Base-by-base conservation (phyloP, 1,140 invertebrate species). In the Scaptomyza hsui region DNA sequence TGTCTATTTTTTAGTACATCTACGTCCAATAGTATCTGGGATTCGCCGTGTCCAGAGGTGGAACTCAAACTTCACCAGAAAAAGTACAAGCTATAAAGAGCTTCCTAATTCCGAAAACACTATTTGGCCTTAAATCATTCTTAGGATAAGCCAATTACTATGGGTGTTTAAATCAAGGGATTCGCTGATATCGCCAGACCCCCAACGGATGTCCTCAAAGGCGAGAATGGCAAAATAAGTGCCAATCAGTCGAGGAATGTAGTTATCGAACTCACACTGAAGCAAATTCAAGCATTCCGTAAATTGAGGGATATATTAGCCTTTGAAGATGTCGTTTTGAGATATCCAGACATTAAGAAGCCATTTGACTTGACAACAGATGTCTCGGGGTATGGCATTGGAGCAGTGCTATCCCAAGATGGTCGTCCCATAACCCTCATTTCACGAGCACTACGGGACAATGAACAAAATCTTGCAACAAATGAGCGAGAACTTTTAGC, bases 381-480 rank as follows among this genome's bases (percentile, higher is more conserved):
- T n/a, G 19, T 35, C 3, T 53, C 51, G 3, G 53, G 13, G 0
- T 29, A 29, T 2, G 41, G 41, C 37, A 29, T 64, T 12, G 68
- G 59, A 2, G 51, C 42, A 9, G 60, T 63, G 2, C 7, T 70
- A 2, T 53, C 57, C 6, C 55, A 68, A 18, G 29, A 62, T 2
- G 42, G 26, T 3, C 35, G 51, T n/a, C 67, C 45, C 2, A 57
- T 71, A 16, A 63, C 69, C 1, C 52, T 72, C 29, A 65, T 59
- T 12, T 71, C 53, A 0, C 13, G 61, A 0, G 59, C 69, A 6
- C 18, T 72, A 13, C 26, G 18, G 1, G 55, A 55, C 42, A 48
- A 26, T 6, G 24, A 26, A 5, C 19, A 21, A 21, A 21, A 21
- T 21, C 19, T 21, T 21, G 19, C 19, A 21, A 21, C 19, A 21